These are phyloP conservation scores for Nesogale talazaci DNA, from an alignment of 2,113 vertebrate species.

Conservation along the genomic window DNA sequence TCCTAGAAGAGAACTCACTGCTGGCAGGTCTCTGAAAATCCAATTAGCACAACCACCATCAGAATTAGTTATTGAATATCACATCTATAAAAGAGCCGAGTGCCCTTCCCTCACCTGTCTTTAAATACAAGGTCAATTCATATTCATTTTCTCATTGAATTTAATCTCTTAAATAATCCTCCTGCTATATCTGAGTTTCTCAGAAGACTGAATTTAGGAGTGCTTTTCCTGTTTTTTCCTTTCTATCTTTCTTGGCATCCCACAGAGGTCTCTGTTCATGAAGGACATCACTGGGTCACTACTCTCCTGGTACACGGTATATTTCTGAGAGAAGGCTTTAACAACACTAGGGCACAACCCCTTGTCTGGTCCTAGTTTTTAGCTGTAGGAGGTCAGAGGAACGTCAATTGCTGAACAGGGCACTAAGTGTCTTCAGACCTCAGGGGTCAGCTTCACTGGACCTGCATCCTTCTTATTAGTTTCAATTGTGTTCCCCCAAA, in stretches of 20 bases:
- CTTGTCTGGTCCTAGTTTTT: neutral
- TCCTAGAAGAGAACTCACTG: constrained; percentile 9
- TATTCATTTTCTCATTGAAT: neutral
- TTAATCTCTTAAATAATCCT: neutral
- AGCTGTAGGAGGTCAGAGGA: neutral
- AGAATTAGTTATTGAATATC: constrained; percentile 45
- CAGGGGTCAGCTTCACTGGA: neutral
- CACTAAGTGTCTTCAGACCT: neutral
- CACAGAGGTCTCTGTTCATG: neutral
- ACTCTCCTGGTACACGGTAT: neutral
- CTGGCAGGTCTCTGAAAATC: constrained; percentile 29
- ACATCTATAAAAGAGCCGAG: constrained; percentile 5
- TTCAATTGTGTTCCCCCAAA: neutral
- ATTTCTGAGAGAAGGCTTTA: neutral
- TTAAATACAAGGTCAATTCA: neutral
- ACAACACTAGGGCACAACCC: neutral
- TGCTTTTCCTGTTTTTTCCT: neutral
- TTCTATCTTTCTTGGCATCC: neutral
- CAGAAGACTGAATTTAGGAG: neutral
- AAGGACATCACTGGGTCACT: too few species aligned
- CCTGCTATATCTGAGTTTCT: neutral
- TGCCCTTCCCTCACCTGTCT: neutral
- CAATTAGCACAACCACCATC: constrained; percentile 28
- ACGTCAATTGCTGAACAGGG: neutral
- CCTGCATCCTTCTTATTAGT: neutral